Percentiles rank a stretch among this genome's conserved stretches.
Conservation (phyloP, 2,888 invertebrate species). For the Cephus sareptanus region DNA sequence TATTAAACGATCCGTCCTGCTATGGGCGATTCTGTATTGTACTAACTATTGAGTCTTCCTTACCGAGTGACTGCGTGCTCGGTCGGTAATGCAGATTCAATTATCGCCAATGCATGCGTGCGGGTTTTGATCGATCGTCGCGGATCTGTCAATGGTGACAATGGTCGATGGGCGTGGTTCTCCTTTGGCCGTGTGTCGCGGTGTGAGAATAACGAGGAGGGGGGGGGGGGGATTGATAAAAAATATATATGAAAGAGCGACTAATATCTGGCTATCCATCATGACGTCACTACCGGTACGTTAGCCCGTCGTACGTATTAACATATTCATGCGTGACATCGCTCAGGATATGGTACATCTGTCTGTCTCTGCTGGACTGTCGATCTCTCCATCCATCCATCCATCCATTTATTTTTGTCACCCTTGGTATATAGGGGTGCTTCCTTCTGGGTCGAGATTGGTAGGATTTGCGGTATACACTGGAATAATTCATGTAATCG, state of each 20-base stretch:
- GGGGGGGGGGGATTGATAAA: not conserved
- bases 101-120: not conserved
- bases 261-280: conserved; percentile 13
- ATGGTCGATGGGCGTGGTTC: not conserved
- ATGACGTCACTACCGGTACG: conserved; percentile 5
- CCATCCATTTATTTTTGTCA: not conserved
- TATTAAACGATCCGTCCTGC: not conserved
- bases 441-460: not conserved
- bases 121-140: conserved; percentile 1
- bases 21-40: not conserved
- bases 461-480: not conserved
- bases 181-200: not conserved
- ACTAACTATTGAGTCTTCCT: not conserved
- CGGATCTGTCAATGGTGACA: not conserved
- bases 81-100: not conserved
- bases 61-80: not conserved
- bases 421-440: not conserved
- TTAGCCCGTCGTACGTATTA: conserved; percentile 30
- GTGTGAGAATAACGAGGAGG: not conserved
- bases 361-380: conserved; percentile 1
- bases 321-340: conserved; percentile 50
- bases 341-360: conserved; percentile 13
- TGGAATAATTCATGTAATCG: not conserved
- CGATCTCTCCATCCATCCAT: not conserved
- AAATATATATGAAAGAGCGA: not conserved